Percentiles rank a stretch among this genome's conserved stretches.
Evolutionary conservation across 2,113 vertebrate genomes (phyloP).

Genomic region (Prionailurus viverrinus): DNA sequence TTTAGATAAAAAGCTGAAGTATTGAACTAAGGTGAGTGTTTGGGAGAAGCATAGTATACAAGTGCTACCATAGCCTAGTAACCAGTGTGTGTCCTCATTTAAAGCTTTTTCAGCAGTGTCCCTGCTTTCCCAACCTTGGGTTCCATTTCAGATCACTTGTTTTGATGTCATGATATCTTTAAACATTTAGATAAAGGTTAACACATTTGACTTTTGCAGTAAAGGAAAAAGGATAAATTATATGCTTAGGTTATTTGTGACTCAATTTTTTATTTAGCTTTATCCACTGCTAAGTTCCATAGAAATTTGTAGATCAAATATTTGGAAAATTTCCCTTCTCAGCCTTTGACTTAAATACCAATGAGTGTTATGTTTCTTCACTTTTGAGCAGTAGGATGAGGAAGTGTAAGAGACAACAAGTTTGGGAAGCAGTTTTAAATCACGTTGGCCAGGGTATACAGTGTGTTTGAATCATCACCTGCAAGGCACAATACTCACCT

Average conservation of each 20-base stretch:
- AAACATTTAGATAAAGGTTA: constrained; percentile 46
- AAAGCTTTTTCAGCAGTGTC: neutral
- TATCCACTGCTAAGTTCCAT: neutral
- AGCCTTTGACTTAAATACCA: constrained; percentile 40
- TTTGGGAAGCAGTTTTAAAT: neutral
- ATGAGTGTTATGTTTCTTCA: neutral
- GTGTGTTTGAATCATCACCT: neutral
- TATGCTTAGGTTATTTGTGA: constrained; percentile 2
- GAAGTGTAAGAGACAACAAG: neutral
- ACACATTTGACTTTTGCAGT: neutral
- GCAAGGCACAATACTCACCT: neutral
- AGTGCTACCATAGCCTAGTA: neutral
- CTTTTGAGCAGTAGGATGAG: neutral
- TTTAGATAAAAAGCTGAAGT: neutral
- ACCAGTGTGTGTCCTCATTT: neutral
- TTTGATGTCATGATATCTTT: constrained; percentile 40
- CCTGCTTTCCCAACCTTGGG: neutral
- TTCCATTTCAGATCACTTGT: neutral
- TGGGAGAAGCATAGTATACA: neutral
- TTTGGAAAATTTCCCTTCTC: constrained; percentile 15
- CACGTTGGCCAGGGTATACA: neutral
- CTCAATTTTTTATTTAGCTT: neutral
- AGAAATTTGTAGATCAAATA: neutral
- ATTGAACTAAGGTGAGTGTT: neutral
- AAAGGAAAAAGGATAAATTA: constrained; percentile 33